Percentiles rank a stretch among this genome's conserved stretches.
Evolutionary conservation across 2,113 vertebrate species (phyloP).

Genomic region (Pavo muticus): DNA sequence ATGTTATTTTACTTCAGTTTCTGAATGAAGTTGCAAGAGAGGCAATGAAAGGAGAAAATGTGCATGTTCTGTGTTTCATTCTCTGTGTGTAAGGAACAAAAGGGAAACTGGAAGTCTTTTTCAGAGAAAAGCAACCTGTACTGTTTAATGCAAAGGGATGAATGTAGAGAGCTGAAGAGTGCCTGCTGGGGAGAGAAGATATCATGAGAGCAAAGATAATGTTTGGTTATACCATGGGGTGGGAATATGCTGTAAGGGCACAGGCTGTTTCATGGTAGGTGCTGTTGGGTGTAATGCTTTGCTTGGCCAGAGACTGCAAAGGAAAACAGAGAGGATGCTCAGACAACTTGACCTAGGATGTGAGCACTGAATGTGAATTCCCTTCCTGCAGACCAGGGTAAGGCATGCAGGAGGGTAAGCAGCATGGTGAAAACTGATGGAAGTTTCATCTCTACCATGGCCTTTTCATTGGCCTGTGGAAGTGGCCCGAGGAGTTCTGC

Average conservation of each 20-base stretch:
- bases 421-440: not conserved
- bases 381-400: rapidly evolving
- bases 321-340: not conserved
- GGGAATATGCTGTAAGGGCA: not conserved
- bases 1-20: rapidly evolving
- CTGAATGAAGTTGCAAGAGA: not conserved
- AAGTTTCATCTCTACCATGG: not conserved
- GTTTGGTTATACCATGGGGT: not conserved
- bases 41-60: not conserved
- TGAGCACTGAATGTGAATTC: not conserved
- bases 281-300: not conserved
- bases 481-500: not conserved
- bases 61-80: rapidly evolving
- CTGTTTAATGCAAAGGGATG: rapidly evolving
- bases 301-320: not conserved
- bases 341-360: not conserved
- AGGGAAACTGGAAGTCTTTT: not conserved
- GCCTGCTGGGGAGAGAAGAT: not conserved
- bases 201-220: not conserved
- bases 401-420: not conserved
- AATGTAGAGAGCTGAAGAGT: not conserved
- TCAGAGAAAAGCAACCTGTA: not conserved
- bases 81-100: not conserved
- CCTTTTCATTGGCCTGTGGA: rapidly evolving
- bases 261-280: rapidly evolving